These are phyloP conservation scores for Perccottus glenii DNA, from an alignment of 2,113 vertebrate species.

Conservation along the genomic window DNA sequence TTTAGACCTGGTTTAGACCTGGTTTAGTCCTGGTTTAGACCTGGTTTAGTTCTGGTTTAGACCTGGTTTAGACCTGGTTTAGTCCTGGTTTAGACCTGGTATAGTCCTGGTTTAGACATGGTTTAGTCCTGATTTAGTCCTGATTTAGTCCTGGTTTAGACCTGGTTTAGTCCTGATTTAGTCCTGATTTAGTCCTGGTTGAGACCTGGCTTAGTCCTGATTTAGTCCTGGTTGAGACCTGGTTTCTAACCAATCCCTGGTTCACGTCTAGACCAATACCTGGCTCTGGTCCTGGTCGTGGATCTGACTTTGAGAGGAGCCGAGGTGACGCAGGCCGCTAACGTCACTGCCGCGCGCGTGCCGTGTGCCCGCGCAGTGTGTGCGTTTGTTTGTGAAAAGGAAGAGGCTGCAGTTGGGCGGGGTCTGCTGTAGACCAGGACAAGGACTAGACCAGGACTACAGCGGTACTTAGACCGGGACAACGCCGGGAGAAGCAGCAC, in stretches of 20 bases:
- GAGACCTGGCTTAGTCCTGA: neutral
- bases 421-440: neutral
- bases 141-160: neutral
- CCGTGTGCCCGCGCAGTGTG: neutral
- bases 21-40: too few species aligned
- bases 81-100: too few species aligned
- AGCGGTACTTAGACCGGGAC: neutral
- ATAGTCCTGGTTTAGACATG: too few species aligned
- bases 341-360: neutral
- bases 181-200: neutral
- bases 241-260: too few species aligned
- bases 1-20: too few species aligned
- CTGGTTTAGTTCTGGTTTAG: too few species aligned
- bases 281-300: too few species aligned
- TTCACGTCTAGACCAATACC: too few species aligned
- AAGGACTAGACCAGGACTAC: neutral
- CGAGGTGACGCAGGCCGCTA: neutral
- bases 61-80: too few species aligned
- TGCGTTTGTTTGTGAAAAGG: slow-evolving; percentile 10
- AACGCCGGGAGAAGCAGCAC: too few species aligned
- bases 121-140: too few species aligned
- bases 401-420: slow-evolving; percentile 8
- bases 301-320: too few species aligned
- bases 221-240: neutral
- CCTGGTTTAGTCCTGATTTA: neutral